Base-by-base conservation (phyloP, 2,888 invertebrate genomes). In the Apodemia hepburni region DNA sequence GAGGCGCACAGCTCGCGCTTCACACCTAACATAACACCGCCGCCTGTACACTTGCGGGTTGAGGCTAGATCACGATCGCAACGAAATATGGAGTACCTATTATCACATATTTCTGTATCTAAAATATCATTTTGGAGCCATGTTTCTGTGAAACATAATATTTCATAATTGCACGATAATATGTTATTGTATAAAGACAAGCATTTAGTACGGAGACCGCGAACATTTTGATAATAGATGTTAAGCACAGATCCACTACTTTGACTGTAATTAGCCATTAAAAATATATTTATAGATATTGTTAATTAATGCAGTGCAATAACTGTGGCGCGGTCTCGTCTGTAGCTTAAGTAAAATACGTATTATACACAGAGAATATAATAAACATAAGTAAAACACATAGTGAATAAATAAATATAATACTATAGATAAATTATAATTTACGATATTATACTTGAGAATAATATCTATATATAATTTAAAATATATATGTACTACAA, bases 201-300 rank as follows among this genome's bases (percentile, higher is more conserved):
- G 12, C 54, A 54, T 54, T 54, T 27, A 12, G 54, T 54, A 6
- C 27, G 22, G 12, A 54, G 54, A 22, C 22, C 12, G 15, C 22
- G 54, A 3, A 54, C 54, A 15, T 54, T 54, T 54, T 54, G 54
- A 54, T 54, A 54, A 15, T 22, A 54, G 15, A 54, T 22, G 12
- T 12, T 54, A 22, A 54, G 12, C 1, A 15, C 54, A 6, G 27
- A 42, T 12, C 38, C 38, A 12, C 38, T 12, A 12, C 12, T 15
- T 3, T 12, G 12, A 38, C 38, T 38, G 4, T 12, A 3, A 12
- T 38, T 38, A 38, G 38, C 38, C 38, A 38, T 38, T 38, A 12
- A 12, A 38, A 38, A 38, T 12, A 38, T 12, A 3, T 38, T 12
- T 12, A 6, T 12, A 38, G 11, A 33, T 38, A 6, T 3, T 38